phyloP scores from a whole-genome alignment of 2,888 invertebrate species.

The Epinotia nisella region DNA sequence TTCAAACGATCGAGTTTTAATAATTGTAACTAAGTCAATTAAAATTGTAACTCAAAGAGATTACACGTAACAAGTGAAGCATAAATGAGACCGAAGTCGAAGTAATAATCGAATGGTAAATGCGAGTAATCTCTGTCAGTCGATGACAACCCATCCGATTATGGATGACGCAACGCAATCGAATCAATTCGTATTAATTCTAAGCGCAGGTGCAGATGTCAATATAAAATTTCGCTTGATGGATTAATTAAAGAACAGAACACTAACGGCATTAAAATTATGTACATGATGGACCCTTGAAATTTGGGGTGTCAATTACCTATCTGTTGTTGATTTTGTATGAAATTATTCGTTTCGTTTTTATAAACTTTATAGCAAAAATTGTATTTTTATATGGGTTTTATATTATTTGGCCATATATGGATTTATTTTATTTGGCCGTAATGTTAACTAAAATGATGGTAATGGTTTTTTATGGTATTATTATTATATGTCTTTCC shows the following conservation, averaged over 20 bases:
- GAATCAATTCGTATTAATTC: constrained; percentile 32
- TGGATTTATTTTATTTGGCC: no score
- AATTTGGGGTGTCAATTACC: no score
- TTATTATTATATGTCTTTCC: no score
- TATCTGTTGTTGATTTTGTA: no score
- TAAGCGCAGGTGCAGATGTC: constrained; percentile 20
- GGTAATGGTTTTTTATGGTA: no score
- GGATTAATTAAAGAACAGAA: background rate
- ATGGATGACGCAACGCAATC: constrained; percentile 53
- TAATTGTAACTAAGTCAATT: constrained; percentile 47
- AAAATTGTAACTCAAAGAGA: constrained; percentile 54
- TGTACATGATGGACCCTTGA: no score
- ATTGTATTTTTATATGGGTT: no score
- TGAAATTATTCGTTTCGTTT: no score
- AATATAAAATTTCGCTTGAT: constrained; percentile 18
- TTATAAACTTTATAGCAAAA: no score
- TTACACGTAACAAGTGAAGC: constrained; percentile 60
- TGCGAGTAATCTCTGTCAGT: constrained; percentile 55
- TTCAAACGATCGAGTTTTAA: constrained; percentile 55
- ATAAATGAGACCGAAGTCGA: constrained; percentile 55
- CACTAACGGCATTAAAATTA: no score
- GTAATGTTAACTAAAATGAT: no score
- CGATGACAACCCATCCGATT: constrained; percentile 61
- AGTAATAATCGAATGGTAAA: constrained; percentile 58
- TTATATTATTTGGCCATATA: no score